Evolutionary conservation across 2,888 invertebrate species (phyloP), one percentile per base, ranked within the genome.

Genomic region (Mythimna vitellina): DNA sequence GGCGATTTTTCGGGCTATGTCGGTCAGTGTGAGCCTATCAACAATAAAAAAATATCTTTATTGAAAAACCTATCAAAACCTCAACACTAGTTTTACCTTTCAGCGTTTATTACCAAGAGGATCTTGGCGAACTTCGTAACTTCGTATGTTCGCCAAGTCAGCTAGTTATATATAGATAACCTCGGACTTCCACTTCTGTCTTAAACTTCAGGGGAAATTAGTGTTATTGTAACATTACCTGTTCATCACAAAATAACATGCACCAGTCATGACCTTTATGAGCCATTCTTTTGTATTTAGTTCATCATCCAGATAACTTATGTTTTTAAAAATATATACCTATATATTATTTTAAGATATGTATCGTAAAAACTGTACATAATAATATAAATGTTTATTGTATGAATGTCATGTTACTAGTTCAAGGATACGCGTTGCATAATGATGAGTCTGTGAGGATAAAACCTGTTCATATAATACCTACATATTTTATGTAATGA

Each of bases 401-500:
- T 65, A 75, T 72, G 73, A 81, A 84, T 81, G 81, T 78, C 76
- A 76, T 62, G 63, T 70, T 74, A 70, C 70, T 80, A 14, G 74
- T 79, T 86, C 86, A 86, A 82, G 83, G 81, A 54, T 73, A 9
- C 5, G 14, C 58, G 49, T 62, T 80, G 70, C 77, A 77, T 82
- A 77, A 79, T 78, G 80, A 83, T 83, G 80, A 81, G 78, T 84
- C 83, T 71, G 57, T 74, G 60, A 80, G 58, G 71, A 80, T 61
- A 25, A 63, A 80, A 81, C 85, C 67, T 69, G 85, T 82, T 86
- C 73, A 58, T 56, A 68, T 65, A 25, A 46, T 46, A 42, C 1
- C 17, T 46, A 51, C 49, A 14, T 38, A 70, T 65, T 70, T 64
- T 49, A 56, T 17, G 32, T 20, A 20, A 58, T 64, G 20, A 63